A percentile compares a stretch with the other conserved stretches of the same genome.
phyloP scores from a whole-genome alignment of 2,888 invertebrate species.

The Adelphocoris suturalis region DNA sequence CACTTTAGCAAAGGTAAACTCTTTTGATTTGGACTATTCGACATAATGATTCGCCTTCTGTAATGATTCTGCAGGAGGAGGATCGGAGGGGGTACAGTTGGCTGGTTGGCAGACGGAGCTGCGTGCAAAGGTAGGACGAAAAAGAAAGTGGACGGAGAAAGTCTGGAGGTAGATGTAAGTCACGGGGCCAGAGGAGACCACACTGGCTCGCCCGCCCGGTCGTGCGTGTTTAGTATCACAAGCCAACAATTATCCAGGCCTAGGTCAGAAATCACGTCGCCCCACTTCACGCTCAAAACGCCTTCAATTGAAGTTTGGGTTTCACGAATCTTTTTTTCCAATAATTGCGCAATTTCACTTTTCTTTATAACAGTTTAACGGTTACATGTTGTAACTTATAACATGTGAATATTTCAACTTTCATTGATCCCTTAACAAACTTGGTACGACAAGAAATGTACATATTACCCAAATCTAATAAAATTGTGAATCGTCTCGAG shows the following conservation, averaged over 20 bases:
- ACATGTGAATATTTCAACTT: neutral
- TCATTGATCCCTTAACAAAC: neutral
- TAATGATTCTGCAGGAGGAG: neutral
- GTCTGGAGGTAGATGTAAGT: conserved; percentile 63
- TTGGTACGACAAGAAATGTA: no score
- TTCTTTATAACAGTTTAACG: neutral
- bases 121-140: conserved; percentile 70
- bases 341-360: conserved; percentile 46
- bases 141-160: conserved; percentile 69
- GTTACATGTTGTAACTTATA: neutral
- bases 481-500: no score
- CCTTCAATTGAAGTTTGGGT: conserved; percentile 37
- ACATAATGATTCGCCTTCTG: neutral
- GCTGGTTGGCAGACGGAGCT: conserved; percentile 6
- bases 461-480: no score
- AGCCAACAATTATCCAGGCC: conserved; percentile 59
- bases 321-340: conserved; percentile 7
- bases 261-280: conserved; percentile 58
- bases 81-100: neutral
- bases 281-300: conserved; percentile 40
- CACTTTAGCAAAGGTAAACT: no score
- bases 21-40: neutral
- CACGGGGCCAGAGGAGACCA: conserved; percentile 68
- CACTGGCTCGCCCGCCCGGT: conserved; percentile 66
- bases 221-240: conserved; percentile 70